A percentile compares a stretch with the other conserved stretches of the same genome.
phyloP scores from a whole-genome alignment of 2,113 vertebrate genomes.

The Gasterosteus aculeatus region DNA sequence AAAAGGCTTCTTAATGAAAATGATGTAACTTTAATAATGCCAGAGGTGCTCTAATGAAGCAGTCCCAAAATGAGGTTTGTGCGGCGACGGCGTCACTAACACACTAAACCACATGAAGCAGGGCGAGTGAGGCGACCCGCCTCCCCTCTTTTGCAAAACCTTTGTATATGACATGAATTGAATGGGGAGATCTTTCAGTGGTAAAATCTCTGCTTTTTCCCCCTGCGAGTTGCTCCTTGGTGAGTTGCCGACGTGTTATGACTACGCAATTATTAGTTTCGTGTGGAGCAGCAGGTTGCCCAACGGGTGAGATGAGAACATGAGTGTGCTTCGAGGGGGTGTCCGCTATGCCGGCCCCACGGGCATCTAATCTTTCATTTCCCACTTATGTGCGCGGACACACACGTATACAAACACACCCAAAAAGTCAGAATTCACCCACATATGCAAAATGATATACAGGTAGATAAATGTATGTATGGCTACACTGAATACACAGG shows the following conservation, averaged over 20 bases:
- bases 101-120: constrained; percentile 1
- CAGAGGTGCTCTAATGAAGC: constrained; percentile 34
- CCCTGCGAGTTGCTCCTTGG: constrained; percentile 64
- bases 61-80: constrained; percentile 12
- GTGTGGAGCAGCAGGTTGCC: constrained; percentile 73
- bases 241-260: constrained; percentile 68
- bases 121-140: constrained; percentile 34
- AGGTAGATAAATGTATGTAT: constrained; percentile 2
- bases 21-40: constrained; percentile 50
- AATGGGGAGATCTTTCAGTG: constrained; percentile 57
- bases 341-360: constrained; percentile 62
- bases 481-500: not conserved
- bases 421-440: not conserved
- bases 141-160: constrained; percentile 45
- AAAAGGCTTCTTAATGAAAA: constrained; percentile 47
- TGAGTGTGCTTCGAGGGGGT: constrained; percentile 64
- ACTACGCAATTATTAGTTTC: constrained; percentile 78
- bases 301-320: constrained; percentile 76
- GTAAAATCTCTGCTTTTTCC: constrained; percentile 70
- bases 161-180: constrained; percentile 53
- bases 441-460: constrained; percentile 27
- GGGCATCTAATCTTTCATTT: constrained; percentile 47
- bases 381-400: not conserved
- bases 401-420: not conserved
- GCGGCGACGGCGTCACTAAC: constrained; percentile 3